Evolutionary conservation across 2,113 vertebrate species (phyloP), one percentile per base, ranked within the genome.

Genomic region (Aleadryas rufinucha): DNA sequence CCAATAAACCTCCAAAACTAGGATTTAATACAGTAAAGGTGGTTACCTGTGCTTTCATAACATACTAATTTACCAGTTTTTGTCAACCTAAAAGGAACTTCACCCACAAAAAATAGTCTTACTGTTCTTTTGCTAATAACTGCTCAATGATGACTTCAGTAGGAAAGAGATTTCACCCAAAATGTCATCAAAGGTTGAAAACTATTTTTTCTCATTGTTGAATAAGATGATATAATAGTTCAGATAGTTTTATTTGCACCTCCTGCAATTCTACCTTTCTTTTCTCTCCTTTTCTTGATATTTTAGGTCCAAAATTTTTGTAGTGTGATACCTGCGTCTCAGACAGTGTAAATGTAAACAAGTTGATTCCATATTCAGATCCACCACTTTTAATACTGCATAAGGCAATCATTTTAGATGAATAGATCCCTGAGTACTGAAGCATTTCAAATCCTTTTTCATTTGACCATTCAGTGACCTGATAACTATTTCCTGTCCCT

Each of bases 381-480:
- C 19, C 54, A 95, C 93, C 93, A 47, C 63, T 97, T 97, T 96
- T 93, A 87, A 87, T 95, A 95, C 69, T 91, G 27, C 94, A 95
- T 88, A 93, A 97, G 95, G 97, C 97, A 98, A 64, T 97, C 69
- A 93, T 97, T 97, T 96, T 94, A 84, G 90, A 97, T 97, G 66
- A 98, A 98, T 98, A 96, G 97, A 97, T 91, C 94, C 76, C 92
- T 96, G 96, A 98, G 93, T 97, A 96, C 95, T n/a, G 24, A 97
- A 98, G 97, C 98, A 98, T 98, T 98, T 98, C 98, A 98, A 98
- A 98, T 98, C 97, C 98, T 97, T 98, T 98, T 98, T 92, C 96
- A 85, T 98, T 94, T 99, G 99, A 99, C 99, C 98, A 98, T 97
- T 98, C 97, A 95, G 96, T 99, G 99, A 99, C 98, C 98, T 98